These are phyloP conservation scores for Mallotus villosus DNA, from an alignment of 2,797 vertebrate species.

Conservation along the genomic window DNA sequence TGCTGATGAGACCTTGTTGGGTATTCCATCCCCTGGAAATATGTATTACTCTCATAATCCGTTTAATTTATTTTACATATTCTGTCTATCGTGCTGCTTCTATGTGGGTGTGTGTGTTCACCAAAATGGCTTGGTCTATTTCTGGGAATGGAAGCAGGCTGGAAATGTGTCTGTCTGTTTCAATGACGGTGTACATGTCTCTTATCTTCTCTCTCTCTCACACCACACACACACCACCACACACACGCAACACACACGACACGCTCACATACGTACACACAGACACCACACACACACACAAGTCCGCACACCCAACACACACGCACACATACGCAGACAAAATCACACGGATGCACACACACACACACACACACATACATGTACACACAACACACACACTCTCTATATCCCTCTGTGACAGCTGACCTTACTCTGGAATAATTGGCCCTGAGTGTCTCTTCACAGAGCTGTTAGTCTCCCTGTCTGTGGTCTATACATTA, in stretches of 20 bases:
- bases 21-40: too few species aligned
- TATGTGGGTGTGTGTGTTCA: not conserved
- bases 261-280: not conserved
- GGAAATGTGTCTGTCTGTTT: slow-evolving; percentile 11
- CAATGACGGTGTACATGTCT: not conserved
- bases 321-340: not conserved
- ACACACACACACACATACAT: not conserved
- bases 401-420: not conserved
- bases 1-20: too few species aligned
- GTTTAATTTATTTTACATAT: too few species aligned
- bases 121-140: not conserved
- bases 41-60: too few species aligned
- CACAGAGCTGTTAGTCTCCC: not conserved
- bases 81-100: not conserved
- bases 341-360: not conserved
- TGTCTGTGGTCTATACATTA: not conserved
- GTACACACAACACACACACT: not conserved
- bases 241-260: not conserved
- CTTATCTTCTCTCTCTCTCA: too few species aligned
- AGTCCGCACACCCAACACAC: too few species aligned
- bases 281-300: not conserved
- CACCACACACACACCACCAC: not conserved
- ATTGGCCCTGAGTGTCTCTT: slow-evolving; percentile 12
- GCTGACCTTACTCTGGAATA: slow-evolving; percentile 19
- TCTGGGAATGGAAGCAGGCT: not conserved